Evolutionary conservation across 2,113 vertebrate species (phyloP), one percentile per base, ranked within the genome.

Genomic region (Zootoca vivipara): DNA sequence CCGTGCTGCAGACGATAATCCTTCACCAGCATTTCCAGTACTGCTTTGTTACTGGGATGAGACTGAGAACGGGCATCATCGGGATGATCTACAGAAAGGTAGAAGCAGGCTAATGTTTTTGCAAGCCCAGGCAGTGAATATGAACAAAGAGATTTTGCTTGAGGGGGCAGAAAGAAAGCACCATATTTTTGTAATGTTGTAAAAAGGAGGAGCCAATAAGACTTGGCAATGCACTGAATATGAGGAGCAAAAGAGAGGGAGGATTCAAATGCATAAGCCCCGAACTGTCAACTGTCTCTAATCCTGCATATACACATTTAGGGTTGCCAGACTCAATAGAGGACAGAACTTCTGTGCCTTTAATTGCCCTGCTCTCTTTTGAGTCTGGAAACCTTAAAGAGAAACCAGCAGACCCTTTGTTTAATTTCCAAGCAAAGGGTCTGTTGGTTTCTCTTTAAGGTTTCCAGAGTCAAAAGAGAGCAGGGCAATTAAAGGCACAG

Each of bases 41-140:
- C 94, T 97, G 98, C 90, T 97, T 99, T 74, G 96, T 98, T 89
- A 98, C 96, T 0, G 98, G 97, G 67, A 97, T 99, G 98, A 97
- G 98, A 73, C 91, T 99, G 28, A 98, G 98, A 67, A 97, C 98
- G 0, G 98, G 96, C 1, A 96, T 99, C 94, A 96, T 96, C 1
- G 99, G 98, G 7, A 91, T 98, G 26, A 97, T 99, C 88, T 99
- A 99, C 94, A 96, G 98, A 88, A 99, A 99, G 98, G 99, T 99
- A 94, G 87, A 94, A 35, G 72, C 86, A 85, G 84, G 65, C 5
- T 15, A 78, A 33, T 13, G 0, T 89, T 89, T 28, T 70, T 52
- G 4, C 52, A 52, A 52, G 46, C 46, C 10, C 46, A 52, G 46
- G 46, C 46, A 12, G 10, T 12, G 46, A 20, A 30, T 16, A 22